These are phyloP conservation scores for Lycopodina hypogea DNA, from an alignment of 37 sponge, comb jelly and placozoan genomes.

Conservation along the genomic window DNA sequence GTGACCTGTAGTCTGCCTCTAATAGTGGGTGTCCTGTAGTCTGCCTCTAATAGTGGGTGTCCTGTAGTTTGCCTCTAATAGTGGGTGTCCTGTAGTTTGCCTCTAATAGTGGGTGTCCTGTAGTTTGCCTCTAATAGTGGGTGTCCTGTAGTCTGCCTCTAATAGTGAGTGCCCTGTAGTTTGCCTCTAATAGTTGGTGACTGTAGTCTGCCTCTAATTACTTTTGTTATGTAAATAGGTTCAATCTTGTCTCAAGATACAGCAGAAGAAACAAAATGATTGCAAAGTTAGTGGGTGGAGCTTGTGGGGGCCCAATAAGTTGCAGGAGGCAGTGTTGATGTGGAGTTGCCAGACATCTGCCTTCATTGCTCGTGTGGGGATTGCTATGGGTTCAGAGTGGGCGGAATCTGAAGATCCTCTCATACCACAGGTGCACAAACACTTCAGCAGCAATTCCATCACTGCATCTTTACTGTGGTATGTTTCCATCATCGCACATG, in stretches of 20 bases:
- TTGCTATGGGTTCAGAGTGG: conserved; percentile 7
- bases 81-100: background rate
- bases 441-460: conserved; percentile 23
- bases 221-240: conserved; percentile 11
- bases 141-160: too few relatives aligned
- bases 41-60: too few relatives aligned
- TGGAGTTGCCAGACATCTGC: conserved; percentile 55
- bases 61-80: background rate
- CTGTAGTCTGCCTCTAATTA: background rate
- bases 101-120: too few relatives aligned
- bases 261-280: background rate
- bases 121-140: too few relatives aligned
- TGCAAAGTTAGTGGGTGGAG: background rate
- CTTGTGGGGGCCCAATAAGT: conserved; percentile 9
- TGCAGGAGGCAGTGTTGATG: conserved; percentile 46
- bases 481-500: background rate
- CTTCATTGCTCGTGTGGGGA: conserved; percentile 8
- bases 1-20: background rate
- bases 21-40: too few relatives aligned
- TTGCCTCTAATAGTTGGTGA: too few relatives aligned
- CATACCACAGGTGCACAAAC: conserved; percentile 9
- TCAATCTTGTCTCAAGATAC: background rate
- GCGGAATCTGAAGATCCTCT: conserved; percentile 30
- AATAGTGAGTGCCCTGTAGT: too few relatives aligned
- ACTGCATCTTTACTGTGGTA: conserved; percentile 44